Base-by-base conservation (phyloP, 2,888 invertebrate genomes). In the Tricholauxania praeusta region DNA sequence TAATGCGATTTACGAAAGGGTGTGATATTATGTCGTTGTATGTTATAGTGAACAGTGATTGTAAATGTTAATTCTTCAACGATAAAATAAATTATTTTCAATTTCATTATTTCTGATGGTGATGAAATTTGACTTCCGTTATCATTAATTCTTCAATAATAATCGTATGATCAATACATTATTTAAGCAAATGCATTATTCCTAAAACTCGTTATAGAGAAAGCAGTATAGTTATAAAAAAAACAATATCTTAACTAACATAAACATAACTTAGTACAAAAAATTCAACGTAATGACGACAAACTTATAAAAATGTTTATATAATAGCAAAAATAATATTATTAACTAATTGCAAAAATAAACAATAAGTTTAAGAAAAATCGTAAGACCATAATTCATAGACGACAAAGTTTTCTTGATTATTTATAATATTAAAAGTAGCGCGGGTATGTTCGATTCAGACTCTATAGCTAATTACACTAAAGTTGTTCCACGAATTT, bases 401-500 rank as follows among this genome's bases (percentile, higher is more conserved):
- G 51, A 39, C 39, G 39, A 39, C 39, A 39, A 39, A 39, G 8
- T 39, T 39, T 39, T 39, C 39, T 10, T 39, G 39, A 10, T 39
- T 39, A 39, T 39, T 39, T 39, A 39, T 55, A 51, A 47, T 28
- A 39, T 59, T 72, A 75, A 47, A 68, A 75, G 55, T 74, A 74
- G 67, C 74, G 74, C 68, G 72, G 70, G 73, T 74, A 74, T 70
- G 60, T 60, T 69, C 60, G 60, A 60, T 39, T 69, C 60, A 69
- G 60, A 22, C 62, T 69, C 69, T 64, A 71, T 75, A 76, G 78
- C 77, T 82, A 82, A 81, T 82, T 86, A 77, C 86, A 94, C 94
- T 95, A 96, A 92, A 96, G 94, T 89, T 95, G 94, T 90, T 97
- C 97, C 86, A 97, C 97, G 90, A 95, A 97, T 89, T 96, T 96